Conservation (phyloP, 2,797 vertebrate species). For the Monodelphis domestica region DNA sequence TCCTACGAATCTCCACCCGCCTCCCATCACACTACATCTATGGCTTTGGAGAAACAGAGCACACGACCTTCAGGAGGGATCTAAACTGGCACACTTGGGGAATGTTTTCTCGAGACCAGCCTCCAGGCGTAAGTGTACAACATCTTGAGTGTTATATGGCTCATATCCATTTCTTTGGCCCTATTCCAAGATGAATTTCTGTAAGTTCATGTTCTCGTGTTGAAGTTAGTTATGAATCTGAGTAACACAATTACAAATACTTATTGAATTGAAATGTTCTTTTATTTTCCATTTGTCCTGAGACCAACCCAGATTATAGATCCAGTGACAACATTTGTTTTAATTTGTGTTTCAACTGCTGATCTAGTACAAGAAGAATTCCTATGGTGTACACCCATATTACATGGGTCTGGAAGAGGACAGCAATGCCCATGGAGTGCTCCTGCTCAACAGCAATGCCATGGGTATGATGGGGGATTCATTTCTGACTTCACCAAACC, state of each 20-base stretch:
- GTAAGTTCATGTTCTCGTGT: not conserved
- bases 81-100: constrained; percentile 91
- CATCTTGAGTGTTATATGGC: not conserved
- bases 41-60: constrained; percentile 93
- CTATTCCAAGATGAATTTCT: not conserved
- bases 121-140: constrained; percentile 89
- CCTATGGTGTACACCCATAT: constrained; percentile 94
- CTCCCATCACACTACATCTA: constrained; percentile 90
- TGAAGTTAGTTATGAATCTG: not conserved
- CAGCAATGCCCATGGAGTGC: constrained; percentile 91
- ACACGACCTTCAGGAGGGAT: constrained; percentile 86
- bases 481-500: not conserved
- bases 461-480: constrained; percentile 90
- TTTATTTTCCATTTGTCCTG: not conserved
- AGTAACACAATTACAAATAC: not conserved
- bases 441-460: constrained; percentile 96
- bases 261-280: not conserved
- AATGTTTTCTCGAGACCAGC: constrained; percentile 92
- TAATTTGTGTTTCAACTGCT: not conserved
- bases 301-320: not conserved
- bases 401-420: constrained; percentile 93
- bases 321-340: not conserved
- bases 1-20: constrained; percentile 92
- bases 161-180: not conserved
- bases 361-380: constrained; percentile 89